Evolutionary conservation across 2,797 vertebrate genomes (phyloP), one percentile per base, ranked within the genome.

Genomic region (Onychomys torridus): DNA sequence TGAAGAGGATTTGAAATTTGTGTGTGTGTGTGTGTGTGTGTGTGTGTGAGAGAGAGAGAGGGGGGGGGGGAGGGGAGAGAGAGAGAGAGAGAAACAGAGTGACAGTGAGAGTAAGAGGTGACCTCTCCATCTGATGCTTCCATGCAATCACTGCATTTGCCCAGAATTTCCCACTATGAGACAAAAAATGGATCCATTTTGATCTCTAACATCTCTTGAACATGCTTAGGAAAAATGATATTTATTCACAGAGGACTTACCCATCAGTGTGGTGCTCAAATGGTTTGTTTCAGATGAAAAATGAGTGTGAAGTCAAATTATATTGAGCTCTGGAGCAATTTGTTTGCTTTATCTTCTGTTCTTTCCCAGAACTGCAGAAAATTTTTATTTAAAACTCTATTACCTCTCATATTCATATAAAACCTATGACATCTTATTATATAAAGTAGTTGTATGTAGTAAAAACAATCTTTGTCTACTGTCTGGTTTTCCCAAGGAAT

Each of bases 271-370:
- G 96, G 96, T 97, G 86, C 93, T 92, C 57, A 94, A 98, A 98
- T 78, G 93, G 98, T 98, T 98, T 98, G 97, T 97, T 99, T 98
- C 97, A 92, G 94, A 97, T 98, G 98, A 98, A 98, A 98, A 98
- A 98, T 96, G 98, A 98, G 90, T 92, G 78, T 94, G 97, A 93
- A 78, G 91, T 97, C 97, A 98, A 98, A 97, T 98, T 98, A 97
- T 93, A 96, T 78, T 95, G 89, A 89, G 96, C 98, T 98, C 95
- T 96, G 83, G 89, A 96, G 85, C 92, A 97, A 93, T 55, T 67
- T 88, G 89, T 93, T 96, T 98, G 84, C 93, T 98, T 98, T 97
- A 87, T 97, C 97, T 97, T 91, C 65, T 14, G 79, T 85, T 93
- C 37, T 95, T 96, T 93, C 77, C 93, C 76, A 65, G 9, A 69